phyloP scores from a whole-genome alignment of 64 coral and sea anemone species.

The Trachythela sp. region DNA sequence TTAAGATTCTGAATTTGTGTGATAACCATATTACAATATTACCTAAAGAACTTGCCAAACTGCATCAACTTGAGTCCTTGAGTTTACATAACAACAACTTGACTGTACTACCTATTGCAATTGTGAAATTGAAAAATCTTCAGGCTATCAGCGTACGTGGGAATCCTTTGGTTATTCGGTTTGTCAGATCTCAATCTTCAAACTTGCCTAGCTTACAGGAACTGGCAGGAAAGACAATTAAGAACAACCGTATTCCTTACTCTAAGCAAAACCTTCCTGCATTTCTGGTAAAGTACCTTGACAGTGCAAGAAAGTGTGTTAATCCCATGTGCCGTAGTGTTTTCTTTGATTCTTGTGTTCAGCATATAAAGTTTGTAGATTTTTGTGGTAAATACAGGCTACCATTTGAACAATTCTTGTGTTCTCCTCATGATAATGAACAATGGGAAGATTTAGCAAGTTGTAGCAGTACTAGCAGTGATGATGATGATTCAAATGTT shows the following conservation, averaged over 20 bases:
- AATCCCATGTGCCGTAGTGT: conserved; percentile 88
- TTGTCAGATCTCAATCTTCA: conserved; percentile 76
- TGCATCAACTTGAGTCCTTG: conserved; percentile 77
- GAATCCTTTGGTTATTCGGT: conserved; percentile 89
- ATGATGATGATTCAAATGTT: conserved; percentile 62
- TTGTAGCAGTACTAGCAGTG: conserved; percentile 69
- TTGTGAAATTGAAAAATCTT: conserved; percentile 80
- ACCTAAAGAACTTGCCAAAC: conserved; percentile 55
- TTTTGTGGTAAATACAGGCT: conserved; percentile 96
- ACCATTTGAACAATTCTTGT: conserved; percentile 92
- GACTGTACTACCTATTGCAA: conserved; percentile 73
- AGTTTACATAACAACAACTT: conserved; percentile 87
- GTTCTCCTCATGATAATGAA: conserved; percentile 92
- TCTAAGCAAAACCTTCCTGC: conserved; percentile 56
- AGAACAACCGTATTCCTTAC: conserved; percentile 67
- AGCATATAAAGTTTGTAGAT: conserved; percentile 94
- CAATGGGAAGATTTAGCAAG: conserved; percentile 69
- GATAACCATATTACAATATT: conserved; percentile 78
- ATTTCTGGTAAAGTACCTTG: conserved; percentile 69
- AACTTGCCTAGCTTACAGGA: conserved; percentile 74
- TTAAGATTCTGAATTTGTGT: conserved; percentile 71
- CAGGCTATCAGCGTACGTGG: conserved; percentile 80
- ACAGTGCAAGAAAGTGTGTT: conserved; percentile 81
- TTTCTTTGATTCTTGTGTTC: conserved; percentile 84
- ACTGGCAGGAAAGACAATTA: conserved; percentile 62